Evolutionary conservation across 2,797 vertebrate species (phyloP).

Genomic region (Notamacropus eugenii): DNA sequence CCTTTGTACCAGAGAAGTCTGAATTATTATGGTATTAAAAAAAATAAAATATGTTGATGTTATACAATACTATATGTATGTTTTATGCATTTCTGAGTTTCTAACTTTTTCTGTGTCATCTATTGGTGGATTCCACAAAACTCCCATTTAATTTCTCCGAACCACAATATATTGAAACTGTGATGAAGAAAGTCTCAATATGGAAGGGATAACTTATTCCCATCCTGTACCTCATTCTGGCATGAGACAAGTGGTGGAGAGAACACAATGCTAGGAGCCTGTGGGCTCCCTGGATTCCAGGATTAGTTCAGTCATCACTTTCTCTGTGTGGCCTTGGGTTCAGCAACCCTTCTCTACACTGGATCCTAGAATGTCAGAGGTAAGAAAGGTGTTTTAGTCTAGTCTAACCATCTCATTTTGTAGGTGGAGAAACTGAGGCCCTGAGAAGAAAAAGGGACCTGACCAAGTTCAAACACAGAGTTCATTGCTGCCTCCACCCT

Average conservation of each 20-base stretch:
- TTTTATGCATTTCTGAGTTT: neutral
- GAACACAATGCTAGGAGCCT: neutral
- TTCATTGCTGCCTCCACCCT: neutral
- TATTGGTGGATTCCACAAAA: neutral
- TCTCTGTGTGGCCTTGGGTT: neutral
- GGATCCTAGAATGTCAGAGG: neutral
- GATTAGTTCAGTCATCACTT: neutral
- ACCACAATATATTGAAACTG: neutral
- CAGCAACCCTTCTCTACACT: neutral
- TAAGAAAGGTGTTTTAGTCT: neutral
- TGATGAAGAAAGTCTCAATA: neutral
- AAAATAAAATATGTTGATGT: neutral
- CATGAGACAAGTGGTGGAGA: neutral
- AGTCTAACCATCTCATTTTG: neutral
- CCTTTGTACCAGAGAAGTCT: neutral
- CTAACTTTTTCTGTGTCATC: neutral
- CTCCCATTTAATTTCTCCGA: neutral
- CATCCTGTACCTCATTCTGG: neutral
- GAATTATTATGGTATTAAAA: neutral
- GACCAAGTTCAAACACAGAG: neutral
- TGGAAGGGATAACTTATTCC: neutral
- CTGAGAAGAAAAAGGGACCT: accelerated
- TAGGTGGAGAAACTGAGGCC: neutral
- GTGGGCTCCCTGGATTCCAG: neutral
- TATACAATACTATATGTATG: neutral